phyloP scores from a whole-genome alignment of 2,797 vertebrate genomes.

The Gymnoscopelus braueri region DNA sequence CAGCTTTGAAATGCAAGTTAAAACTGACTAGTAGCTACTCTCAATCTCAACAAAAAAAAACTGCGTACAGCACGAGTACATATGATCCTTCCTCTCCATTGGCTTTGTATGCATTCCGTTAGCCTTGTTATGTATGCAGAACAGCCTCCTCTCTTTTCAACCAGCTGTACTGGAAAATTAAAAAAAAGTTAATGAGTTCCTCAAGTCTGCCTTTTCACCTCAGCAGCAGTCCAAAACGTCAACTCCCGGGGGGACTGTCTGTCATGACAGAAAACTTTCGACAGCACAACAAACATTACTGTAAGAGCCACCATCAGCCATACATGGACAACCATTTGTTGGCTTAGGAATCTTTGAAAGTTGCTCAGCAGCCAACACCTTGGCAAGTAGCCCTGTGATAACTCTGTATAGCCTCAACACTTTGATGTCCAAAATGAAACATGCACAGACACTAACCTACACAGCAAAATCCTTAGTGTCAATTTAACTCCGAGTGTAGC shows the following conservation, averaged over 20 bases:
- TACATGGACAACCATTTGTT: background rate
- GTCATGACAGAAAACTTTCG: background rate
- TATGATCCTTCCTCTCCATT: background rate
- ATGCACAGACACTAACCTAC: no score
- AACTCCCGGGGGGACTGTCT: slow-evolving; percentile 17
- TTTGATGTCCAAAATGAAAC: no score
- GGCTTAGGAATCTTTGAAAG: background rate
- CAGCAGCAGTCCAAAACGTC: background rate
- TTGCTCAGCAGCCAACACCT: no score
- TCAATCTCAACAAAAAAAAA: slow-evolving; percentile 8
- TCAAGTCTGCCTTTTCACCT: background rate
- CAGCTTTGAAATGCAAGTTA: slow-evolving; percentile 1
- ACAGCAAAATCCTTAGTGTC: no score
- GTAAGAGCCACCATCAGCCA: slow-evolving; percentile 3
- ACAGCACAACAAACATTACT: background rate
- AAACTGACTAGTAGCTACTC: slow-evolving; percentile 1
- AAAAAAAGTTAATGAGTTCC: no score
- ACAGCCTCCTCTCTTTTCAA: background rate
- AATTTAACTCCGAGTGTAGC: no score
- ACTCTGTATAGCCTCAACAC: no score
- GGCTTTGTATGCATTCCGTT: background rate
- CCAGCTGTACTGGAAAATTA: background rate
- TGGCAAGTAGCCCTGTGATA: no score
- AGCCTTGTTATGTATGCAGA: background rate
- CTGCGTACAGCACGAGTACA: background rate